These are phyloP conservation scores for Daphoenositta chrysoptera DNA, from an alignment of 2,113 vertebrate species.

Conservation along the genomic window DNA sequence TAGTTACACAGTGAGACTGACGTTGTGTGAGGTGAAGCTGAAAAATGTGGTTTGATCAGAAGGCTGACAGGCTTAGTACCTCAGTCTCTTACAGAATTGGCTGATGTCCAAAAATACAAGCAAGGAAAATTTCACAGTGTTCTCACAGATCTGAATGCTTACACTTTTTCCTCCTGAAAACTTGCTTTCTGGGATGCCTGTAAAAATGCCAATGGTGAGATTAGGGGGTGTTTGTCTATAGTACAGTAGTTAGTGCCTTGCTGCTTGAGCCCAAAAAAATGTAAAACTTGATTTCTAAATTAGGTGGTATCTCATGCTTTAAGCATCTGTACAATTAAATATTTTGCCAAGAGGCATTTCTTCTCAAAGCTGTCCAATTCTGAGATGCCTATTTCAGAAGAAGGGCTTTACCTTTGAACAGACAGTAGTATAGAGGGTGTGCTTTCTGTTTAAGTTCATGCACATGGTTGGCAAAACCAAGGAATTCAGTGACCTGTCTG, in stretches of 20 bases:
- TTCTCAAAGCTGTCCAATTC: not conserved
- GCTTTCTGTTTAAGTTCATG: not conserved
- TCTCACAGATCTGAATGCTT: not conserved
- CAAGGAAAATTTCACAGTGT: not conserved
- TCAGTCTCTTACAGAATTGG: not conserved
- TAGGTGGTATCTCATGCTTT: not conserved
- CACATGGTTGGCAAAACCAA: not conserved
- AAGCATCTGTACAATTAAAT: not conserved
- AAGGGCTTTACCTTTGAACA: not conserved
- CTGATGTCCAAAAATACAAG: not conserved
- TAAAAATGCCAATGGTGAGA: not conserved
- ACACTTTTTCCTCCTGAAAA: not conserved
- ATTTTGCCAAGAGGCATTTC: not conserved
- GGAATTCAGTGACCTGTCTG: not conserved
- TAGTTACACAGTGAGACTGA: not conserved
- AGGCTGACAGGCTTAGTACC: not conserved
- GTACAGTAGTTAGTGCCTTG: not conserved
- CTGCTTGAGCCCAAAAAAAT: not conserved
- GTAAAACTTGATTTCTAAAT: not conserved
- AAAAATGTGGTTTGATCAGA: not conserved
- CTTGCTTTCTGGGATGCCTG: not conserved
- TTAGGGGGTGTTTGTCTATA: not conserved
- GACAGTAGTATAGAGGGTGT: rapidly evolving
- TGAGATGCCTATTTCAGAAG: not conserved
- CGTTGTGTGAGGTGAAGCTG: not conserved